Conservation (phyloP, 2,888 invertebrate genomes). For the Chorisops tibialis region DNA sequence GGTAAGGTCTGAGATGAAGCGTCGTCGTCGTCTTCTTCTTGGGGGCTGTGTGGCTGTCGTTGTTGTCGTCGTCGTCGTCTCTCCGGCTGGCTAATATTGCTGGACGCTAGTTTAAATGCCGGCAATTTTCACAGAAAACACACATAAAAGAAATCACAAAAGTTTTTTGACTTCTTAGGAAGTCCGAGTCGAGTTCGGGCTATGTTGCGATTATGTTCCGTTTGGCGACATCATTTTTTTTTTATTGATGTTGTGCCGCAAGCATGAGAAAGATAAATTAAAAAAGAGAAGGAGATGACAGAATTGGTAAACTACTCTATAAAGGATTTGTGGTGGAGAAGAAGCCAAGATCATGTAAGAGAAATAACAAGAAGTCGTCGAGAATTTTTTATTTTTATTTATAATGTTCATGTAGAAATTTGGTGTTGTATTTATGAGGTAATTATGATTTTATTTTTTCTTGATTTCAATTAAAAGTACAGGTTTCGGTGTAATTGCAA, state of each 20-base stretch:
- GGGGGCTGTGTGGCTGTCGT: too few relatives aligned
- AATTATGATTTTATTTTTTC: too few relatives aligned
- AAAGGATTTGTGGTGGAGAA: not conserved
- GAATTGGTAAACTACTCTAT: too few relatives aligned
- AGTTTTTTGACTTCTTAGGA: constrained; percentile 25
- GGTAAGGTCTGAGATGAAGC: too few relatives aligned
- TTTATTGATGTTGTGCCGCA: constrained; percentile 24
- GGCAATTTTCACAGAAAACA: constrained; percentile 21
- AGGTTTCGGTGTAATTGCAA: too few relatives aligned
- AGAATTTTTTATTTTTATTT: too few relatives aligned
- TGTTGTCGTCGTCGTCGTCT: too few relatives aligned
- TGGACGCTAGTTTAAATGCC: constrained; percentile 1
- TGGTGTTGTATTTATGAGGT: too few relatives aligned
- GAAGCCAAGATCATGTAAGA: not conserved
- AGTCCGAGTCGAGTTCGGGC: constrained; percentile 16
- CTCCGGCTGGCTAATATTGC: too few relatives aligned
- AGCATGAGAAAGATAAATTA: constrained; percentile 5
- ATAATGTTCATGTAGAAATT: too few relatives aligned
- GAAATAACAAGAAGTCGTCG: constrained; percentile 11
- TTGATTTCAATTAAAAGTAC: too few relatives aligned
- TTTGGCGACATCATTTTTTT: constrained; percentile 18
- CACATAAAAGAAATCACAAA: constrained; percentile 1
- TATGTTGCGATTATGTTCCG: constrained; percentile 20
- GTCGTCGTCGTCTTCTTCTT: too few relatives aligned
- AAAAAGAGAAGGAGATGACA: constrained; percentile 8